phyloP scores from a whole-genome alignment of 2,888 invertebrate genomes.

The Sussaba pulchella region DNA sequence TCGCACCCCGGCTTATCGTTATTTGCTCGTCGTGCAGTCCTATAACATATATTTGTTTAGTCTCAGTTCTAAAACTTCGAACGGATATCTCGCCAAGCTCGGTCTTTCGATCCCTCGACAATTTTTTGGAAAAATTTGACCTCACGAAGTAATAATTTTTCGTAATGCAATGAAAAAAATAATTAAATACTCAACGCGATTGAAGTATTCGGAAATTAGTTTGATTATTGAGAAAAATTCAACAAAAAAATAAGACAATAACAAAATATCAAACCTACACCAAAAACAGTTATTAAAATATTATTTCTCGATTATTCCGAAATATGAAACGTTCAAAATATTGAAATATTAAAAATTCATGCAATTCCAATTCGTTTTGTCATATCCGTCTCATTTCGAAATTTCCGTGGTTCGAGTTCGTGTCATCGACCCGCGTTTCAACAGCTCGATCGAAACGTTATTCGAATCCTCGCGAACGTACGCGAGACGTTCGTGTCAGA shows the following conservation, averaged over 20 bases:
- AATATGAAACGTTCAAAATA: no score
- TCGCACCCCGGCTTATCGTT: constrained; percentile 59
- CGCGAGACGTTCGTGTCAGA: constrained; percentile 33
- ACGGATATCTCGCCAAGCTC: neutral
- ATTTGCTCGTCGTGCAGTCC: constrained; percentile 57
- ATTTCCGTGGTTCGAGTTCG: constrained; percentile 3
- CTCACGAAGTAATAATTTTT: no score
- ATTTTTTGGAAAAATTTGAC: no score
- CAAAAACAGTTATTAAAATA: no score
- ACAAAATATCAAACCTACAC: no score
- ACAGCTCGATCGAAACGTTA: neutral
- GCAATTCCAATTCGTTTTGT: constrained; percentile 2
- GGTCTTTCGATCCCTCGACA: no score
- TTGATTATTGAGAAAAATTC: no score
- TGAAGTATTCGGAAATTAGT: no score
- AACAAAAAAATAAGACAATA: no score
- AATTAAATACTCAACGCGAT: no score
- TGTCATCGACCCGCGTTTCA: constrained; percentile 40
- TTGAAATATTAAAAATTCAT: no score
- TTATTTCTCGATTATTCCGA: neutral
- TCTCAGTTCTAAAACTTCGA: constrained; percentile 49
- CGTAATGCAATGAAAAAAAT: no score
- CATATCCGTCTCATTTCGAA: constrained; percentile 18
- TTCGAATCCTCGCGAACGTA: constrained; percentile 19
- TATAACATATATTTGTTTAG: constrained; percentile 60